Conservation (phyloP, 2,797 vertebrate genomes). For the Bryconaethiops microstoma region DNA sequence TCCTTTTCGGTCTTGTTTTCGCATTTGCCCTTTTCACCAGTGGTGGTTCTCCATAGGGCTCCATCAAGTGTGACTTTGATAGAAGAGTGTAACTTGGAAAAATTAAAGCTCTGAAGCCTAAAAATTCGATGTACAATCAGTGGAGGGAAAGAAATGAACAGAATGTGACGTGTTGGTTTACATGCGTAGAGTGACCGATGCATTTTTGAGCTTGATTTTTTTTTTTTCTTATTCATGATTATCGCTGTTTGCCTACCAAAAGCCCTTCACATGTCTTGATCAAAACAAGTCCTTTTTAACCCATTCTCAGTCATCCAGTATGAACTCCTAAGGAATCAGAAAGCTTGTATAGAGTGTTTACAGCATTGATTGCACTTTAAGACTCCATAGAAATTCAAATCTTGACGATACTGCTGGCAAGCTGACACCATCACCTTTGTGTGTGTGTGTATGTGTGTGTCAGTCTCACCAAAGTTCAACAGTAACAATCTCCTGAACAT, state of each 20-base stretch:
- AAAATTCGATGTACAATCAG: conserved; percentile 60
- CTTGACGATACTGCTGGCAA: conserved; percentile 55
- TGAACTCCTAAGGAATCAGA: conserved; percentile 47
- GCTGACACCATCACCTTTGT: conserved; percentile 38
- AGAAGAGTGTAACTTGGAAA: neutral
- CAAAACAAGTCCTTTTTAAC: neutral
- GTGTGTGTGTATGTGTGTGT: too few species aligned
- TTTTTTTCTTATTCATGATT: conserved; percentile 20
- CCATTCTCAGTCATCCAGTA: conserved; percentile 21
- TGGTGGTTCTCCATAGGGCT: conserved; percentile 9
- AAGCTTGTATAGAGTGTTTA: conserved; percentile 64
- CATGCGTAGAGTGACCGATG: neutral
- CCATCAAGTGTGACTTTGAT: conserved; percentile 18
- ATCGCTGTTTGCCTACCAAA: conserved; percentile 3
- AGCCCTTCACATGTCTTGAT: neutral
- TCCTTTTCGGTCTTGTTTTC: conserved; percentile 48
- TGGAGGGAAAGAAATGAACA: conserved; percentile 33
- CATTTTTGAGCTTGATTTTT: conserved; percentile 3
- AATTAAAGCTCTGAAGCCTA: neutral
- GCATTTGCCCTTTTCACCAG: neutral
- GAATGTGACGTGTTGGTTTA: conserved; percentile 39
- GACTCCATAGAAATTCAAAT: conserved; percentile 63
- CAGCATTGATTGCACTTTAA: conserved; percentile 77
- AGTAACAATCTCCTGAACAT: conserved; percentile 60
- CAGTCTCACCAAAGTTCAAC: conserved; percentile 75